phyloP scores from a whole-genome alignment of 92 coral and sea anemone species.

The Paragorgia papillata region DNA sequence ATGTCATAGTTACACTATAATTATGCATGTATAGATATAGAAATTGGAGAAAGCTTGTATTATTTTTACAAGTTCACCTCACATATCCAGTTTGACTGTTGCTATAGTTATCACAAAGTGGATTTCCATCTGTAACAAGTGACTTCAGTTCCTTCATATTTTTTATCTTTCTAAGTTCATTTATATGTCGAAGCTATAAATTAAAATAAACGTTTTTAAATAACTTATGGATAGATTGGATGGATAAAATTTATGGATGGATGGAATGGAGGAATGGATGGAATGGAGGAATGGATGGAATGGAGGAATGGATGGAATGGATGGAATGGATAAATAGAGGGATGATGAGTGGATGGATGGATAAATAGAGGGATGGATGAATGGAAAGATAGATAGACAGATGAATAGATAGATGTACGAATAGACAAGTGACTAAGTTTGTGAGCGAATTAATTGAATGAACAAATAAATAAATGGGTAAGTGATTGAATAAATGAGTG shows the following conservation, averaged over 20 bases:
- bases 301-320: not conserved
- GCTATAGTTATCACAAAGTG: constrained; percentile 79
- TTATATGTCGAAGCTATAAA: constrained; percentile 68
- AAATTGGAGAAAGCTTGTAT: no score
- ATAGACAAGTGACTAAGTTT: no score
- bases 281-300: not conserved
- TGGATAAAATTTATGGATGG: not conserved
- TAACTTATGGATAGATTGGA: not conserved
- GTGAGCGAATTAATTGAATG: no score
- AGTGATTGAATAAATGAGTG: no score
- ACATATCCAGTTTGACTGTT: constrained; percentile 68
- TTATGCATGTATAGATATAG: no score
- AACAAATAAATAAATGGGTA: no score
- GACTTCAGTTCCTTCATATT: constrained; percentile 66
- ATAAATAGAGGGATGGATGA: no score
- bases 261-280: not conserved
- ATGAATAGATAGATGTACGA: no score
- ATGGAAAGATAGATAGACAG: no score
- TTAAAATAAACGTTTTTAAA: constrained; percentile 33
- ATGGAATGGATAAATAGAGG: not conserved
- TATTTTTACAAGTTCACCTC: no score
- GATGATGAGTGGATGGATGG: not conserved
- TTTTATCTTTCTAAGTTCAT: constrained; percentile 88
- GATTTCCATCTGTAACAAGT: constrained; percentile 80
- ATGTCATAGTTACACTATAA: no score